Evolutionary conservation across 2,888 invertebrate genomes (phyloP).

Genomic region (Koerneria pararmatus): DNA sequence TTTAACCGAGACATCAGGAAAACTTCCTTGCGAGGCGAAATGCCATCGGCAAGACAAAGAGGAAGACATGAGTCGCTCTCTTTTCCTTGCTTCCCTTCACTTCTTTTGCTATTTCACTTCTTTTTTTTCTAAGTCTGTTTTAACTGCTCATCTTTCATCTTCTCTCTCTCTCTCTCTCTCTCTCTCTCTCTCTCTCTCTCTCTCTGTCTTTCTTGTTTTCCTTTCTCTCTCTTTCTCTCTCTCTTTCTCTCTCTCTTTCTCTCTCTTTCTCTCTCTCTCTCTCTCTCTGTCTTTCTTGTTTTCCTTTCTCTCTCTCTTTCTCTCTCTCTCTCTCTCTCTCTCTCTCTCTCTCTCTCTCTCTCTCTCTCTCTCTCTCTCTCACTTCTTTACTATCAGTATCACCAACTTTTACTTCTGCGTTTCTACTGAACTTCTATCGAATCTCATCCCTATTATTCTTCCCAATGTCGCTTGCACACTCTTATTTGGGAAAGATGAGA

Average conservation of each 20-base stretch:
- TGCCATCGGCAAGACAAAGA: conserved; percentile 5
- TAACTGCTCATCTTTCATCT: background rate
- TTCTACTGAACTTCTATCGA: background rate
- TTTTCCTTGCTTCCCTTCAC: background rate
- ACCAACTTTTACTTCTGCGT: background rate
- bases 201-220: background rate
- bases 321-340: background rate
- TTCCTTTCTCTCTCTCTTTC: background rate
- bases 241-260: conserved; percentile 4
- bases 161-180: conserved; percentile 9
- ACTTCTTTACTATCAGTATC: background rate
- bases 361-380: background rate
- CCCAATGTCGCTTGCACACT: too few relatives aligned
- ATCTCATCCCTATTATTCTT: background rate
- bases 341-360: background rate
- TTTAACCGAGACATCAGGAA: background rate
- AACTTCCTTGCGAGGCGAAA: too few relatives aligned
- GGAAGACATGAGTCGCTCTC: conserved; percentile 5
- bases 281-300: background rate
- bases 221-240: conserved; percentile 5
- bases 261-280: background rate
- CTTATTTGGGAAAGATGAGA: too few relatives aligned
- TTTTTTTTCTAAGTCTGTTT: background rate
- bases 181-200: conserved; percentile 2
- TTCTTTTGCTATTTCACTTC: background rate